These are phyloP conservation scores for Hylaeus volcanicus DNA, from an alignment of 1,140 invertebrate species.

Conservation along the genomic window DNA sequence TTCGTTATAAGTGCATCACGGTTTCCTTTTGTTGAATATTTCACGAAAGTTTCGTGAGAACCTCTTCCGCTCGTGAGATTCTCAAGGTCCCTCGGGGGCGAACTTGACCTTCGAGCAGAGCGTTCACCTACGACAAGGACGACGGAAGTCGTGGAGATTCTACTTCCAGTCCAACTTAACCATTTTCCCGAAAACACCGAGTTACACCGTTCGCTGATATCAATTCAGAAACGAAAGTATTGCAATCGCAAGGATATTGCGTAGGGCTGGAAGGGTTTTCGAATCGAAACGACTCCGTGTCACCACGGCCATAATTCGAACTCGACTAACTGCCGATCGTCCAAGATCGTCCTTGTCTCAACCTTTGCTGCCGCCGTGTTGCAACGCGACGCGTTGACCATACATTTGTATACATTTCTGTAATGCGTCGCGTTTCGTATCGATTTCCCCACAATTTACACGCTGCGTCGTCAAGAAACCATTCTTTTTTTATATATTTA, in stretches of 20 bases:
- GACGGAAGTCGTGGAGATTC: conserved; percentile 54
- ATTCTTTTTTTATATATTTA: not conserved
- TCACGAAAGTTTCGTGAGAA: conserved; percentile 50
- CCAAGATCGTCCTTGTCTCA: too few species aligned
- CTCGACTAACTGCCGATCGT: too few species aligned
- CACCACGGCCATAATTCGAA: too few species aligned
- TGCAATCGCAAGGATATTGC: too few species aligned
- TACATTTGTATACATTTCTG: too few species aligned
- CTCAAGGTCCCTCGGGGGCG: conserved; percentile 41
- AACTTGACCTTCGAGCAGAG: conserved; percentile 69
- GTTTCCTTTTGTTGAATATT: conserved; percentile 34
- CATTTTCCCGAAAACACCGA: not conserved
- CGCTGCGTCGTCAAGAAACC: too few species aligned
- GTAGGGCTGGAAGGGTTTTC: too few species aligned
- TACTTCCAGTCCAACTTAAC: conserved; percentile 58
- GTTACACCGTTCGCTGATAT: not conserved
- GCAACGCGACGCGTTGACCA: too few species aligned
- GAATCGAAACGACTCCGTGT: not conserved
- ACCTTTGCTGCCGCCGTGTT: too few species aligned
- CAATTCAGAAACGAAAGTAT: too few species aligned
- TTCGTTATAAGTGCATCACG: not conserved
- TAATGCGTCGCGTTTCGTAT: too few species aligned
- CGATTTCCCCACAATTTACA: too few species aligned
- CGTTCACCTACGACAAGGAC: conserved; percentile 63
- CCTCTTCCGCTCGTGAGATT: conserved; percentile 33